Base-by-base conservation (phyloP, 2,797 vertebrate species). In the Botia almorhae region DNA sequence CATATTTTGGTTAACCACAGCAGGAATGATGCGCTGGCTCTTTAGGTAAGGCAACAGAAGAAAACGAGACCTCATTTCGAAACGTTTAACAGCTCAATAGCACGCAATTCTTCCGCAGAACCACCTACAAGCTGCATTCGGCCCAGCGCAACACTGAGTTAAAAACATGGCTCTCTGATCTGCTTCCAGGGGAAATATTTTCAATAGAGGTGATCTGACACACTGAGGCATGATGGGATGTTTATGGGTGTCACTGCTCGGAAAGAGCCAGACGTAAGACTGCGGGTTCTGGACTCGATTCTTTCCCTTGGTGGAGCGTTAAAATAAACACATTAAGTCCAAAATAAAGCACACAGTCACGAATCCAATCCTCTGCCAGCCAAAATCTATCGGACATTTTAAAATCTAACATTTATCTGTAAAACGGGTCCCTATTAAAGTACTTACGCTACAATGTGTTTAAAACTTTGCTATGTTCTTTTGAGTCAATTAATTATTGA, bases 151-250 rank as follows among this genome's bases (percentile, higher is more conserved):
- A 55, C 50, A 63, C 76, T 23, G 19, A 7, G 56, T 21, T 53
- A 48, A 81, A 70, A 53, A 63, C 46, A 60, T n/a, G 33, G n/a
- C 4, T 39, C n/a, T 81, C 76, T 87, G 84, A 87, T 86, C 83
- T 80, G 39, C 43, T 76, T 87, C 87, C 88, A 88, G 81, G 58
- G 69, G 43, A 83, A 82, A 78, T 77, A 76, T 81, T 77, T 85
- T 74, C 85, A 80, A 69, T 36, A 64, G 77, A 72, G 73, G 73
- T 81, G 60, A 77, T 67, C 72, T 51, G 63, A 84, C 70, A 70
- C 67, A 51, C 76, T 86, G 75, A 81, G 84, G 65, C 48, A 82
- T 81, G 46, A 76, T 48, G 71, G 67, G 46, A 60, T 74, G 65
- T 78, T 82, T 80, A 76, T 80, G 69, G 50, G 43, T 82, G 80